Evolutionary conservation across 2,888 invertebrate species (phyloP).

Genomic region (Bimastos eiseni): DNA sequence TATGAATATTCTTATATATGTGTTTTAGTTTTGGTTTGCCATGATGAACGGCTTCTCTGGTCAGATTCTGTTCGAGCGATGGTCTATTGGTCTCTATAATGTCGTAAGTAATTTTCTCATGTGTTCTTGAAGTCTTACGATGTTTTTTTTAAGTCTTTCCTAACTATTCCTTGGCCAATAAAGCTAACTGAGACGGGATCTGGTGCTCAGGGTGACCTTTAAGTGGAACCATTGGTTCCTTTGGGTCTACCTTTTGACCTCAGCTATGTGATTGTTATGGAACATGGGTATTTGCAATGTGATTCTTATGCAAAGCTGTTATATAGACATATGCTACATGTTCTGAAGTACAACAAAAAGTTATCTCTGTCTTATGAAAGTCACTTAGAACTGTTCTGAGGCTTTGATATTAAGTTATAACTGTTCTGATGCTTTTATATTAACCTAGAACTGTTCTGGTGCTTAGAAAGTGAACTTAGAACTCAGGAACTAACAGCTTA

Average conservation of each 20-base stretch:
- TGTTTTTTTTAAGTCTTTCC: not conserved
- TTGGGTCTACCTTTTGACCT: no score
- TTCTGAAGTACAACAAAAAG: no score
- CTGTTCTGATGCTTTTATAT: not conserved
- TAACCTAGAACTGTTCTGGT: not conserved
- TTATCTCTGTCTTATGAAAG: no score
- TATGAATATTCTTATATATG: no score
- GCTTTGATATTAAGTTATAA: not conserved
- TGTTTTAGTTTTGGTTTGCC: constrained; percentile 87
- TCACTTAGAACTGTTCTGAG: not conserved
- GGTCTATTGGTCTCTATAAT: constrained; percentile 97
- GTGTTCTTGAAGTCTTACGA: not conserved
- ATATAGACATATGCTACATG: no score
- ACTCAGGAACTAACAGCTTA: no score
- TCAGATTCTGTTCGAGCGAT: constrained; percentile 96
- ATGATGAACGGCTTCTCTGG: constrained; percentile 98
- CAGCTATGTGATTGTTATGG: no score
- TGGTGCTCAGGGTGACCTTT: no score
- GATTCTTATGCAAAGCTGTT: no score
- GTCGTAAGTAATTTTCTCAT: constrained; percentile 69
- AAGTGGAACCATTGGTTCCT: no score
- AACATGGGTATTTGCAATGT: no score
- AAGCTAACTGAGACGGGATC: not conserved
- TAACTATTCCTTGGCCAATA: not conserved
- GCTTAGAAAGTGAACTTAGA: not conserved